Evolutionary conservation across 2,888 invertebrate species (phyloP).

Genomic region (Lasioglossum oenotherae): DNA sequence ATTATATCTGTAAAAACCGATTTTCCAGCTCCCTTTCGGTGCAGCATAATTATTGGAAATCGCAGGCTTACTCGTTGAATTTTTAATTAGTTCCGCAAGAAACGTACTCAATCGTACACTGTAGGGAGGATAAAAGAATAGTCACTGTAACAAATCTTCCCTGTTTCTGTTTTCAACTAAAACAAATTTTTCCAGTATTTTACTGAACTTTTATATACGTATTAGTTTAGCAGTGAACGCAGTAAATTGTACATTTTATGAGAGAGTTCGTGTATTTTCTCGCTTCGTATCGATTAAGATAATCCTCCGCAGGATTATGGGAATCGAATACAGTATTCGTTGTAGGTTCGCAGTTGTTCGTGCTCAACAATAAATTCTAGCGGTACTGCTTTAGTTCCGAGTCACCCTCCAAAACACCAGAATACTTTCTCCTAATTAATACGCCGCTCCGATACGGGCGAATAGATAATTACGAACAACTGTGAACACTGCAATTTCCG

Average conservation of each 20-base stretch:
- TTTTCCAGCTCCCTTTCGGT: too few relatives aligned
- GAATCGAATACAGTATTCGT: neutral
- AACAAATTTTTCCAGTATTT: neutral
- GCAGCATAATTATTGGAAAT: too few relatives aligned
- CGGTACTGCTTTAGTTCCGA: neutral
- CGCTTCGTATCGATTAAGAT: neutral
- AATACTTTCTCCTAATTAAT: slow-evolving; percentile 3
- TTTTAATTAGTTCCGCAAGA: too few relatives aligned
- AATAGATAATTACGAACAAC: slow-evolving; percentile 11
- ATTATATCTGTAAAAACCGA: too few relatives aligned
- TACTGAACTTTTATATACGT: neutral
- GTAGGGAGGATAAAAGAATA: neutral
- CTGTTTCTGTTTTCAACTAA: neutral
- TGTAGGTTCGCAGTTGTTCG: neutral
- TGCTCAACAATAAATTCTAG: neutral
- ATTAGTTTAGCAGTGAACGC: neutral
- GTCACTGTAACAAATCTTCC: neutral
- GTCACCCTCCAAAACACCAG: neutral
- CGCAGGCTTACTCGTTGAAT: too few relatives aligned
- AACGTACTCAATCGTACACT: too few relatives aligned
- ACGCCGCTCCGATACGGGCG: neutral
- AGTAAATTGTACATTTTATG: neutral
- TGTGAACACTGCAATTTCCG: neutral
- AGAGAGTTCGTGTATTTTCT: neutral
- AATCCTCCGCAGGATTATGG: neutral